Base-by-base conservation (phyloP, 2,888 invertebrate genomes). In the Eugnorisma glareosa region DNA sequence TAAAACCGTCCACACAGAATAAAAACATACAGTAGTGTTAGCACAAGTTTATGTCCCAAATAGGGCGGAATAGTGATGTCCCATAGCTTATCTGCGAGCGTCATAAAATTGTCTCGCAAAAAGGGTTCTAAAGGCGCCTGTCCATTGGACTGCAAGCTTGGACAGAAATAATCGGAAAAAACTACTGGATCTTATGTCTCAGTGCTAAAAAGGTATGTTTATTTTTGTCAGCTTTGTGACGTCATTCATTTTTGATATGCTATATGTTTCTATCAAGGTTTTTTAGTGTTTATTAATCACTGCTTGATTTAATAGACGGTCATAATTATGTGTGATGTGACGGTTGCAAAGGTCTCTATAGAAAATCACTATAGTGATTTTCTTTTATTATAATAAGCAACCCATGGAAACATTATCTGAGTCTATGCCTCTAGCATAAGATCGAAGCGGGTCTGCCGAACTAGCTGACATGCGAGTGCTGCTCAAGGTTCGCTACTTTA, bases 41-140 rank as follows among this genome's bases (percentile, higher is more conserved):
- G 79, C 63, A 73, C 35, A 75, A 69, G 61, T 75, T 75, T 73
- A 74, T 48, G 66, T 75, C 43, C 43, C 48, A 67, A 86, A 83
- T 77, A 77, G 75, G 72, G 79, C 72, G 67, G 73, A n/a, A 68
- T 72, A 78, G 84, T 86, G 72, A 86, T 83, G 79, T 86, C 61
- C 69, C 15, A n/a, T n/a, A 4, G 84, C 72, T 84, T 83, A 83
- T 83, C 83, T 63, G 84, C 2, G 57, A 10, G 57, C 59, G 37
- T 75, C 86, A 80, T 84, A 83, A 83, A 86, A 79, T 71, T 57
- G 71, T 64, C 66, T 43, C 24, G 61, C 63, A 43, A 86, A 86
- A 83, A 79, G 80, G 86, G 66, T 83, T 83, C 51, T 61, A 28
- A 83, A 37, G 86, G 66, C 45, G 63, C 6, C n/a, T 45, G 69